Evolutionary conservation across 2,888 invertebrate genomes (phyloP).

Genomic region (Germaria angustata): DNA sequence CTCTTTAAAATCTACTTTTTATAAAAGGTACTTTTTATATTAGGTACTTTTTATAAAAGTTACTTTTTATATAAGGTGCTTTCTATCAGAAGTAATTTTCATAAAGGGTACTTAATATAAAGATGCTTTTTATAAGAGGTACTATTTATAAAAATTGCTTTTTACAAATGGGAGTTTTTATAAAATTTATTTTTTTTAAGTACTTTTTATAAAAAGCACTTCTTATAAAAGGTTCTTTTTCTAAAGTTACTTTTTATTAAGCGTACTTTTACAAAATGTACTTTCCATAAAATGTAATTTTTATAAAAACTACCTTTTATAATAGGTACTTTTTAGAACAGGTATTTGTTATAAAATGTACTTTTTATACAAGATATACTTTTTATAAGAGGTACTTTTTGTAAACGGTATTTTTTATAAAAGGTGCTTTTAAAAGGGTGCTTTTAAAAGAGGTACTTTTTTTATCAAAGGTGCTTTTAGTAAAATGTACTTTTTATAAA

Average conservation of each 20-base stretch:
- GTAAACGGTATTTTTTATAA: too few species aligned
- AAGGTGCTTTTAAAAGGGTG: neutral
- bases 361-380: neutral
- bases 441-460: neutral
- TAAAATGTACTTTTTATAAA: neutral
- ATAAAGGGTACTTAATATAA: neutral
- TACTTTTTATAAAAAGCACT: too few species aligned
- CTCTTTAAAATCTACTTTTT: neutral
- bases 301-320: too few species aligned
- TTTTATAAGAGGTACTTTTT: too few species aligned
- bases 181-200: too few species aligned
- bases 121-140: neutral
- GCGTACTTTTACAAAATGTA: neutral
- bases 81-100: neutral
- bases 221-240: neutral
- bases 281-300: neutral
- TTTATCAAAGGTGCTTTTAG: neutral
- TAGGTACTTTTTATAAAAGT: too few species aligned
- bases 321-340: too few species aligned
- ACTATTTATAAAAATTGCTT: neutral
- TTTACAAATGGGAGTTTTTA: neutral
- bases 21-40: neutral
- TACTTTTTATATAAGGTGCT: neutral
- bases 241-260: neutral
- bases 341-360: neutral